phyloP scores from a whole-genome alignment of 2,797 vertebrate species.

The Chelidonichthys spinosus region DNA sequence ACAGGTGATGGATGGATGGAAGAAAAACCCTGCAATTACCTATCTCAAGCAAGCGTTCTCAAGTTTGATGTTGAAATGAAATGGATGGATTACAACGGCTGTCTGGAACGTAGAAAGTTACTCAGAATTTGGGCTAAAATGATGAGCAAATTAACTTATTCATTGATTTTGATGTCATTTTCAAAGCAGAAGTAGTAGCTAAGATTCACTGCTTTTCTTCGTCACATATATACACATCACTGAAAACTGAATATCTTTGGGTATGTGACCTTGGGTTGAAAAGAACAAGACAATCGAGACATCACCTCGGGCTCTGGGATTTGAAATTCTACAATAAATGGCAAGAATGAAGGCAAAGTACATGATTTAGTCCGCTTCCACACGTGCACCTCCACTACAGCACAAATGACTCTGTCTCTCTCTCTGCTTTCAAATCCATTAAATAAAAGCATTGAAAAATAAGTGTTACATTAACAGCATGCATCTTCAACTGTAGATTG shows the following conservation, averaged over 20 bases:
- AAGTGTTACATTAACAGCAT: conserved; percentile 43
- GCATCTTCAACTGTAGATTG: conserved; percentile 56
- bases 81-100: not conserved
- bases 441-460: conserved; percentile 14
- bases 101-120: not conserved
- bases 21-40: not conserved
- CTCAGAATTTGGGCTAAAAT: not conserved
- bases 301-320: not conserved
- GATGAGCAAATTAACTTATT: not conserved
- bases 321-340: not conserved
- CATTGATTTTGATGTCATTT: not conserved
- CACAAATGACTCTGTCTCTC: not conserved
- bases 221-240: not conserved
- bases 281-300: not conserved
- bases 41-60: not conserved
- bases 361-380: not conserved
- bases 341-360: not conserved
- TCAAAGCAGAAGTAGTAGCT: not conserved
- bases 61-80: conserved; percentile 5
- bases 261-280: conserved; percentile 3
- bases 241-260: not conserved
- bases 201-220: not conserved
- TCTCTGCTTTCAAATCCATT: conserved; percentile 13
- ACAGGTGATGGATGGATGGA: too few species aligned
- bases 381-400: not conserved